These are phyloP conservation scores for Torymus tubicola DNA, from an alignment of 2,888 invertebrate genomes.

Conservation along the genomic window DNA sequence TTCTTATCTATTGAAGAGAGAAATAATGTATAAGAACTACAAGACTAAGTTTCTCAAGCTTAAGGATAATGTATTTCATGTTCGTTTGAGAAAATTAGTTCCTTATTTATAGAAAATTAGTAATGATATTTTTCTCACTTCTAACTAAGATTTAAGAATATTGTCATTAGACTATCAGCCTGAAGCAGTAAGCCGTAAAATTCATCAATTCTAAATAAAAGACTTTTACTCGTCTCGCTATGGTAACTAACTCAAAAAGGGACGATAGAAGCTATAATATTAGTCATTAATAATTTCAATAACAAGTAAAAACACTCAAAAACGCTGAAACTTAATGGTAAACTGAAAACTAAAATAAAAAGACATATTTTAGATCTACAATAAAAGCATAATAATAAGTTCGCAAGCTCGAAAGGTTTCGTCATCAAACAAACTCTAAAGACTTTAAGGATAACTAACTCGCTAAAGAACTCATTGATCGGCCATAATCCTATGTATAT, in stretches of 20 bases:
- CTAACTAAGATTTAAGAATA: not conserved
- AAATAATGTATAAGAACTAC: not conserved
- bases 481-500: not conserved
- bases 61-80: not conserved
- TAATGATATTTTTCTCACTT: not conserved
- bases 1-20: conserved; percentile 7
- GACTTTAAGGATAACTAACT: no score
- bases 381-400: not conserved
- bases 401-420: not conserved
- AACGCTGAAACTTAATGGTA: no score
- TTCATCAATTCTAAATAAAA: not conserved
- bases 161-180: conserved; percentile 29
- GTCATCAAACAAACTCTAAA: not conserved
- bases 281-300: not conserved
- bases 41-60: conserved; percentile 23
- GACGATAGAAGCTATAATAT: no score
- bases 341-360: no score
- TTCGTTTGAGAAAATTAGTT: conserved; percentile 12
- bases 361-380: not conserved
- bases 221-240: no score
- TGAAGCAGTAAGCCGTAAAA: conserved; percentile 40
- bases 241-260: no score
- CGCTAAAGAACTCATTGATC: no score
- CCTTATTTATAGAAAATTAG: not conserved
- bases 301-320: no score